Evolutionary conservation across 2,113 vertebrate species (phyloP), one percentile per base, ranked within the genome.

Genomic region (Nothocercus nigrocapillus): DNA sequence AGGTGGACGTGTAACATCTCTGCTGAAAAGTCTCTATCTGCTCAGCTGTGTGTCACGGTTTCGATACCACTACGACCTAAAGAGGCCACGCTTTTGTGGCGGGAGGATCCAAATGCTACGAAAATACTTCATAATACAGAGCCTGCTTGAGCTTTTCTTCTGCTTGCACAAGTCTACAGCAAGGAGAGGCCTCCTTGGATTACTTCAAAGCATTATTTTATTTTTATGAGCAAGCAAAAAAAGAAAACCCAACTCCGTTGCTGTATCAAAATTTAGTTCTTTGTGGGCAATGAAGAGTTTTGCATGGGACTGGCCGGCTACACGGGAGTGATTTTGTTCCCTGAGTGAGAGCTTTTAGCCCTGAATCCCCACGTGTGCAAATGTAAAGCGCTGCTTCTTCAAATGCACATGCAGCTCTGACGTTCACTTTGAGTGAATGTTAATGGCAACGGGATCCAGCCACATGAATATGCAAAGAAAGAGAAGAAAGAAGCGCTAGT

Each of bases 1-100:
- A 96, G 93, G 95, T 96, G 94, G 94, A 96, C 87, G 85, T 94
- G 95, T 84, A 94, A 90, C 88, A 78, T 96, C 81, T 95, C 92
- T 76, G 80, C 94, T 94, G 95, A 93, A 95, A 95, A 95, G 94
- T 92, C 93, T 86, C 62, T 95, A 69, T 95, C 94, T 95, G 88
- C 90, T 96, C 96, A 96, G 88, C 90, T 93, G 88, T 58, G 93
- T 89, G 92, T 95, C 94, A 79, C 86, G 69, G 85, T 67, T 93
- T 90, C 88, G 79, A 84, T 70, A 93, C 90, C 1, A 10, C 66
- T 63, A 79, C 49, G 47, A 72, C 79, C 80, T 94, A 92, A 49
- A 87, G 83, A 82, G 94, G 88, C 92, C 93, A 90, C 0, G 13
- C 75, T 83, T 92, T 70, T 73, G 78, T 69, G 67, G 62, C 40